phyloP scores from a whole-genome alignment of 2,888 invertebrate species.

The Neoscelio sp. region DNA sequence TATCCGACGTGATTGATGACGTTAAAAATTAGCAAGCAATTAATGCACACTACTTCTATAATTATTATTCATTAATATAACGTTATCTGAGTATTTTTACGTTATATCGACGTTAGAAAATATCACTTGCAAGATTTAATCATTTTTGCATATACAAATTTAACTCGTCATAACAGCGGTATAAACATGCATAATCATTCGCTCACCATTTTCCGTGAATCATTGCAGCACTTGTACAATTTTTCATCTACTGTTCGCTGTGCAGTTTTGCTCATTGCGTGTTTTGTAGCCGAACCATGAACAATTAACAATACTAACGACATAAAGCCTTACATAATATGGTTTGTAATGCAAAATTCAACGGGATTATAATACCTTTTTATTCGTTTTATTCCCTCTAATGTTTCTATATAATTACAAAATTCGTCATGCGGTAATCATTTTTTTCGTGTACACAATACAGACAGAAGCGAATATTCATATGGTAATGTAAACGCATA shows the following conservation, averaged over 20 bases:
- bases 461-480: conserved; percentile 79
- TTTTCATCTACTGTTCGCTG: conserved; percentile 23
- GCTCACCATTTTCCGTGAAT: conserved; percentile 31
- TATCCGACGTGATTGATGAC: neutral
- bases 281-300: conserved; percentile 32
- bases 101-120: too few relatives aligned
- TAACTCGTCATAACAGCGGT: too few relatives aligned
- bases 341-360: conserved; percentile 62
- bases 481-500: conserved; percentile 75
- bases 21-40: too few relatives aligned
- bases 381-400: conserved; percentile 64
- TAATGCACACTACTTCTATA: too few relatives aligned
- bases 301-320: conserved; percentile 52
- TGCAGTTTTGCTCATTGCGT: conserved; percentile 41
- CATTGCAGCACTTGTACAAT: conserved; percentile 30
- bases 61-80: too few relatives aligned
- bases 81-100: too few relatives aligned
- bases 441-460: conserved; percentile 65
- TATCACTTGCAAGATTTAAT: too few relatives aligned
- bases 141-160: too few relatives aligned
- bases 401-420: conserved; percentile 53
- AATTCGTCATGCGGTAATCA: conserved; percentile 50
- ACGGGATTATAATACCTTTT: conserved; percentile 37
- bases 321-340: conserved; percentile 45
- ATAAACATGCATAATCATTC: conserved; percentile 28